Evolutionary conservation across 2,888 invertebrate species (phyloP).

Genomic region (Cephus rjabovi): DNA sequence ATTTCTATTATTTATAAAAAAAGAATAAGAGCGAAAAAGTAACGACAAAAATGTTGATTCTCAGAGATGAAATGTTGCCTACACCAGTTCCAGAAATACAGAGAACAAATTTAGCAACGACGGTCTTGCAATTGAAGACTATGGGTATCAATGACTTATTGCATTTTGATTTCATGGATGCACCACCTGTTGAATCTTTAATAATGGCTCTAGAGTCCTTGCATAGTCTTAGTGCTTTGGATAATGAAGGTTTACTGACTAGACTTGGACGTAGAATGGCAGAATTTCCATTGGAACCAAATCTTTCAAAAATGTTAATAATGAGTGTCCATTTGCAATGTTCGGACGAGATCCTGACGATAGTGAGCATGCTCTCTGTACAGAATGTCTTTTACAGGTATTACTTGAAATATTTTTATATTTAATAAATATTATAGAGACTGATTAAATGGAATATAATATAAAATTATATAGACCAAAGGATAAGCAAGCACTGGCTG

Average conservation of each 20-base stretch:
- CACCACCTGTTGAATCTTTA: constrained; percentile 96
- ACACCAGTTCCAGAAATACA: constrained; percentile 99
- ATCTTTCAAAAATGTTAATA: constrained; percentile 97
- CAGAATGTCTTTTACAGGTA: constrained; percentile 95
- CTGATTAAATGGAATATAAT: neutral
- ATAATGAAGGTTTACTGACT: constrained; percentile 91
- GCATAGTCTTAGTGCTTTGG: constrained; percentile 96
- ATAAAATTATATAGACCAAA: constrained; percentile 75
- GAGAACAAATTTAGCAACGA: constrained; percentile 96
- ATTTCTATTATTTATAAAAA: neutral
- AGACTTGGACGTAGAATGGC: constrained; percentile 93
- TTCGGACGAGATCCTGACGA: constrained; percentile 97
- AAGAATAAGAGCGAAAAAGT: neutral
- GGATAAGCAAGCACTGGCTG: constrained; percentile 96
- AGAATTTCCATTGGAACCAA: constrained; percentile 98
- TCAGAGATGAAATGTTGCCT: constrained; percentile 96
- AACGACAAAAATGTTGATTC: neutral
- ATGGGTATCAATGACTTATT: constrained; percentile 99
- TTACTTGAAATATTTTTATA: constrained; percentile 14
- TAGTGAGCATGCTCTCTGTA: constrained; percentile 98
- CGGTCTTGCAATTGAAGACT: constrained; percentile 95
- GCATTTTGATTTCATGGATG: constrained; percentile 99
- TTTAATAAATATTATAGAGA: neutral
- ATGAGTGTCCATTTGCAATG: constrained; percentile 99
- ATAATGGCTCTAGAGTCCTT: constrained; percentile 98